A percentile compares a stretch with the other conserved stretches of the same genome.
These are phyloP conservation scores for Chloebia gouldiae DNA, from an alignment of 2,113 vertebrate genomes.

Conservation along the genomic window DNA sequence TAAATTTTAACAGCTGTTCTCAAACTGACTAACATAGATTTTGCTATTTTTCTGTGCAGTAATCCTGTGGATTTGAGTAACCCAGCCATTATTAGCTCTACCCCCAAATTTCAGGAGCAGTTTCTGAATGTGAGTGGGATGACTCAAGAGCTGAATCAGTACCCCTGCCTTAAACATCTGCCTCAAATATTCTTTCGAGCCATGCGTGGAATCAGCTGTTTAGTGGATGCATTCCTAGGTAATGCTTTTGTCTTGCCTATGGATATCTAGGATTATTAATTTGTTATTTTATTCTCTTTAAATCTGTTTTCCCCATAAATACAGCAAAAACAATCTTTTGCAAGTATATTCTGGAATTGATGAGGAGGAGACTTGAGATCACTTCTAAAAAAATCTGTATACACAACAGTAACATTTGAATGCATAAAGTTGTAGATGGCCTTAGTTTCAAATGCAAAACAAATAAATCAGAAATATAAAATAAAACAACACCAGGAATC, in stretches of 20 bases:
- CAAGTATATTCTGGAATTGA: not conserved
- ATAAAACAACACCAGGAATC: not conserved
- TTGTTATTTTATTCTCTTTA: not conserved
- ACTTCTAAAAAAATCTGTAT: not conserved
- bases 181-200: constrained; percentile 97
- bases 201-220: constrained; percentile 94
- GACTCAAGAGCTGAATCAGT: constrained; percentile 91
- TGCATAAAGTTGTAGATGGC: not conserved
- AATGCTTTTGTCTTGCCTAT: constrained; percentile 58
- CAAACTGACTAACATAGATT: not conserved
- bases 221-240: constrained; percentile 97
- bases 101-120: constrained; percentile 97
- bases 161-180: constrained; percentile 94
- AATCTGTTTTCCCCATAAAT: not conserved
- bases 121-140: constrained; percentile 92
- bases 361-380: not conserved
- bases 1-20: not conserved
- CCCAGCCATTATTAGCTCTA: constrained; percentile 93
- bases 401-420: not conserved
- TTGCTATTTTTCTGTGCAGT: constrained; percentile 64
- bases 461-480: not conserved
- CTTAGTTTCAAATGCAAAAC: not conserved
- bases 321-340: not conserved
- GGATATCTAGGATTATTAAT: not conserved
- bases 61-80: constrained; percentile 98